These are phyloP conservation scores for Teleopsis dalmanni DNA, from an alignment of 1,140 invertebrate species.

Conservation along the genomic window DNA sequence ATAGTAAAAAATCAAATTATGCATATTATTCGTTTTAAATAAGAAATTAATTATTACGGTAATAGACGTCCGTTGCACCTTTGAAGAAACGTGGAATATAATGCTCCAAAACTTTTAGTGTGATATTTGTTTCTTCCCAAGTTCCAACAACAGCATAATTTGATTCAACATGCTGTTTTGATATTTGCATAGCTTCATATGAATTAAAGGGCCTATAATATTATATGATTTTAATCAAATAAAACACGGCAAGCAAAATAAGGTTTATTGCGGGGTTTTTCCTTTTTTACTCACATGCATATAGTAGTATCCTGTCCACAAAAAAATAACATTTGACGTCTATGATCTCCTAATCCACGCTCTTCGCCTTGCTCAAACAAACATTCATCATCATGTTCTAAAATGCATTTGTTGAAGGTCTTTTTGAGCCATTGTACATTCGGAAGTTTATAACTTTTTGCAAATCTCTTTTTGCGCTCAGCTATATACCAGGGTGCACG, in stretches of 20 bases:
- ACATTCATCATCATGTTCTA: conserved; percentile 74
- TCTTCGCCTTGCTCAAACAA: conserved; percentile 69
- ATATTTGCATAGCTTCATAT: conserved; percentile 66
- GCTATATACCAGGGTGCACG: conserved; percentile 81
- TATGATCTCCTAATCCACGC: conserved; percentile 72
- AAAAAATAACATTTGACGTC: conserved; percentile 76
- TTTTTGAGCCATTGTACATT: conserved; percentile 79
- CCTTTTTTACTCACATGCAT: conserved; percentile 67
- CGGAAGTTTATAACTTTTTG: conserved; percentile 68
- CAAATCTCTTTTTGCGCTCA: conserved; percentile 73
- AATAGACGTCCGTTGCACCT: conserved; percentile 52
- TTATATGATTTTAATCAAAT: background rate
- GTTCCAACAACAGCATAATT: conserved; percentile 82
- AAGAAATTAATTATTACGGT: conserved; percentile 16
- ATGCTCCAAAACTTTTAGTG: conserved; percentile 71
- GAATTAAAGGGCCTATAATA: conserved; percentile 74
- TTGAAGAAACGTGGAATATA: conserved; percentile 77
- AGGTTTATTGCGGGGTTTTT: background rate
- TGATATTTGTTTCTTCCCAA: conserved; percentile 79
- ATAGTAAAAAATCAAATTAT: background rate
- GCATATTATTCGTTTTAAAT: too few species aligned
- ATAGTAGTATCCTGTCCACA: conserved; percentile 69
- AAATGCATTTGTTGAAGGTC: conserved; percentile 80
- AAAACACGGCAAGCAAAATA: background rate
- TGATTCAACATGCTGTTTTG: conserved; percentile 73